Evolutionary conservation across 2,888 invertebrate species (phyloP).

Genomic region (Erebia aethiops): DNA sequence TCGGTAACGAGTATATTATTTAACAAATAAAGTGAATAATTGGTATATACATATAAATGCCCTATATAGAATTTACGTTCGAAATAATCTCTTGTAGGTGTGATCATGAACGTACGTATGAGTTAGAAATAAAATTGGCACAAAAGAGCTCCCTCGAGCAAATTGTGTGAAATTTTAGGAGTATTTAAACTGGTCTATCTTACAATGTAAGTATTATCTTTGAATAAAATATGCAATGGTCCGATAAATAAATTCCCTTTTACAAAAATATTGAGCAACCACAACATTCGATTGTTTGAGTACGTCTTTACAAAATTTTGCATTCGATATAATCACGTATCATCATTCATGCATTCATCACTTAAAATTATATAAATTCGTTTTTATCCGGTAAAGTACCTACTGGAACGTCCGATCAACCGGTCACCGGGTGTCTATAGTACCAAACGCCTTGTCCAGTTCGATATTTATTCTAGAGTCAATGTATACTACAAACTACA

Average conservation of each 20-base stretch:
- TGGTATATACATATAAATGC: neutral
- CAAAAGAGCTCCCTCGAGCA: neutral
- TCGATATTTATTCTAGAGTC: neutral
- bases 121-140: neutral
- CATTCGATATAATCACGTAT: no score
- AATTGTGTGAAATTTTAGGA: neutral
- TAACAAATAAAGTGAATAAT: constrained; percentile 11
- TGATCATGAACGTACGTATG: neutral
- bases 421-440: neutral
- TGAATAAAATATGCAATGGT: no score
- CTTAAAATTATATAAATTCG: neutral
- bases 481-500: neutral
- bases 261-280: neutral
- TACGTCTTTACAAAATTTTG: no score
- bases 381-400: neutral
- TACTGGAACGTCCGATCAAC: neutral
- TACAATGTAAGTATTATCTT: neutral
- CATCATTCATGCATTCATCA: no score
- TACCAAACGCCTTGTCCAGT: neutral
- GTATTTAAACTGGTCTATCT: neutral
- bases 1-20: constrained; percentile 22
- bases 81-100: neutral
- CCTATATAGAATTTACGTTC: no score
- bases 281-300: no score
- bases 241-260: no score